Percentiles rank a stretch among this genome's conserved stretches.
These are phyloP conservation scores for Pseudomyrmex cubaensis DNA, from an alignment of 1,140 invertebrate genomes.

Conservation along the genomic window DNA sequence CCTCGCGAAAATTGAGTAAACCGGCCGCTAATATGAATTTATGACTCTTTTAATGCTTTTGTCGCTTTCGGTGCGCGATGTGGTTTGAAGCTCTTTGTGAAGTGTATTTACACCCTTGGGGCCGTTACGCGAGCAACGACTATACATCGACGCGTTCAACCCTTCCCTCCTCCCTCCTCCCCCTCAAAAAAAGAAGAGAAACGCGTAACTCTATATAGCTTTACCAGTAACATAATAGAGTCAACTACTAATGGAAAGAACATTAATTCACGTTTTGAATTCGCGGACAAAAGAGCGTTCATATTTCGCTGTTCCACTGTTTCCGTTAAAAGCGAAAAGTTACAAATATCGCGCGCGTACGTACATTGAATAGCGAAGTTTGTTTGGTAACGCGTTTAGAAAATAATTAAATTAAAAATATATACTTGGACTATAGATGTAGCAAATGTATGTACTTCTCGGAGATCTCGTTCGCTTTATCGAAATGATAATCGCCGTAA, in stretches of 20 bases:
- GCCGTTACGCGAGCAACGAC: background rate
- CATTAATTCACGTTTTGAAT: slow-evolving; percentile 46
- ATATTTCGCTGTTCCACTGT: background rate
- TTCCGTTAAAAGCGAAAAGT: slow-evolving; percentile 19
- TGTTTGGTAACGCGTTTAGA: too few species aligned
- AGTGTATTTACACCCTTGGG: slow-evolving; percentile 42
- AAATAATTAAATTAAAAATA: too few species aligned
- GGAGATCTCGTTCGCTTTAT: slow-evolving; percentile 24
- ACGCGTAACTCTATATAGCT: slow-evolving; percentile 19
- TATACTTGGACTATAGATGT: background rate
- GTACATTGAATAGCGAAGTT: background rate
- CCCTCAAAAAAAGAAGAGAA: slow-evolving; percentile 39
- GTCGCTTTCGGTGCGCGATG: slow-evolving; percentile 58
- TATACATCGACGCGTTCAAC: slow-evolving; percentile 32
- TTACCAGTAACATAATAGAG: slow-evolving; percentile 24
- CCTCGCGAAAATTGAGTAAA: slow-evolving; percentile 76
- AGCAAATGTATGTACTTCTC: background rate
- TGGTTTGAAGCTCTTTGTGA: slow-evolving; percentile 65
- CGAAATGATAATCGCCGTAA: slow-evolving; percentile 35
- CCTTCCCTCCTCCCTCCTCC: too few species aligned
- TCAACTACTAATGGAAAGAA: slow-evolving; percentile 47
- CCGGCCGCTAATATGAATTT: slow-evolving; percentile 78
- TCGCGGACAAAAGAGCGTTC: slow-evolving; percentile 30
- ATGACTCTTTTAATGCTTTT: slow-evolving; percentile 73
- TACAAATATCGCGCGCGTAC: slow-evolving; percentile 9